Evolutionary conservation across 2,797 vertebrate genomes (phyloP), one percentile per base, ranked within the genome.

Genomic region (Chaunax sp.): DNA sequence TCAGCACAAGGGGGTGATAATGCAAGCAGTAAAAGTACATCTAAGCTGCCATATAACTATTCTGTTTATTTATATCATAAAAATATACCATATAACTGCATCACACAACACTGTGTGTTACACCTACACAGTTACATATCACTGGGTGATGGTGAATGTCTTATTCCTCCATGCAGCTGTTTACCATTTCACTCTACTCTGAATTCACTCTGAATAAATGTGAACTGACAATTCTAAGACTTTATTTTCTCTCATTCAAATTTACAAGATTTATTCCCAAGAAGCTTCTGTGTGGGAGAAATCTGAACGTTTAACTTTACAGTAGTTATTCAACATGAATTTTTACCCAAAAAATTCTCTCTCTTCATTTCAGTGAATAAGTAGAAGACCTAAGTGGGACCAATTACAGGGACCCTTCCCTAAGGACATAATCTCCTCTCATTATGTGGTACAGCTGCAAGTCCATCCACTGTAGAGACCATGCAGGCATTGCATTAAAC

Each of bases 391-490:
- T 8, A 71, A 45, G 50, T 37, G 57, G 61, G 28, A 69, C 57
- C 40, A 71, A 61, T 56, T 22, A 30, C 20, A 43, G 56, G 43
- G 23, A 65, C 37, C 20, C 52, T 75, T 70, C 64, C 72, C 62
- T 43, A 13, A 0, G 66, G 78, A 60, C 0, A 25, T 78, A 80
- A 77, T 84, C 85, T 88, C 70, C 69, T 78, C 43, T 72, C 54
- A 40, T 43, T 54, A 60, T 68, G 61, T 28, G 26, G 10, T 69
- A 69, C 28, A 18, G 33, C 40, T 63, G 53, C 38, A 38, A 46
- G 59, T 66, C 55, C 66, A 67, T 50, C 77, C 51, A 65, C 75
- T 51, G 46, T 3, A 41, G 69, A 65, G n/a, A n/a, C n/a, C n/a
- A 35, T 73, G 41, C 52, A 59, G 37, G 23, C 49, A 72, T 61